phyloP scores from a whole-genome alignment of 2,797 vertebrate species.

The Geotrypetes seraphini region DNA sequence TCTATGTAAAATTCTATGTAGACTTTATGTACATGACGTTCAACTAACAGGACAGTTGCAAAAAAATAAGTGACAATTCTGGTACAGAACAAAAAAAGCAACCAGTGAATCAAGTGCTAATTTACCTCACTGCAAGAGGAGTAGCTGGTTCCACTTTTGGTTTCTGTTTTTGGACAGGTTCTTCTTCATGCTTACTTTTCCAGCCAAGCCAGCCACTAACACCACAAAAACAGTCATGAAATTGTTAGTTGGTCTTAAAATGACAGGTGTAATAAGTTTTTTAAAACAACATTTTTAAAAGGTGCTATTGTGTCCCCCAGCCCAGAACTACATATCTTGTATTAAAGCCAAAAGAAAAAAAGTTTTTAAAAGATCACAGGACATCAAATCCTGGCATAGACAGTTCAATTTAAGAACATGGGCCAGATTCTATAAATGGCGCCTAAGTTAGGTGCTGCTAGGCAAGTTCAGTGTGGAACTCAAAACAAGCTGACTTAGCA shows the following conservation, averaged over 20 bases:
- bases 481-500: no score
- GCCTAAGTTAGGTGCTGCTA: no score
- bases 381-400: no score
- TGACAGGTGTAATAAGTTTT: background rate
- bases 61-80: background rate
- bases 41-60: background rate
- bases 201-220: conserved; percentile 92
- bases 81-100: background rate
- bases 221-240: background rate
- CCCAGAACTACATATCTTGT: no score
- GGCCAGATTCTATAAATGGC: no score
- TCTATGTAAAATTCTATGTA: no score
- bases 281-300: background rate
- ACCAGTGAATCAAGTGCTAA: background rate
- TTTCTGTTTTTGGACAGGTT: conserved; percentile 79
- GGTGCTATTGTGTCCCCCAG: no score
- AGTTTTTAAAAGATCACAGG: no score
- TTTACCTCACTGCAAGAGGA: conserved; percentile 77
- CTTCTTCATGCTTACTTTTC: conserved; percentile 86
- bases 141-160: conserved; percentile 91
- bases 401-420: no score
- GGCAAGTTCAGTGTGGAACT: no score
- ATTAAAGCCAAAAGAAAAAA: no score
- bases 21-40: no score
- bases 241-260: background rate